These are phyloP conservation scores for Chloropsis hardwickii DNA, from an alignment of 2,113 vertebrate species.

Conservation along the genomic window DNA sequence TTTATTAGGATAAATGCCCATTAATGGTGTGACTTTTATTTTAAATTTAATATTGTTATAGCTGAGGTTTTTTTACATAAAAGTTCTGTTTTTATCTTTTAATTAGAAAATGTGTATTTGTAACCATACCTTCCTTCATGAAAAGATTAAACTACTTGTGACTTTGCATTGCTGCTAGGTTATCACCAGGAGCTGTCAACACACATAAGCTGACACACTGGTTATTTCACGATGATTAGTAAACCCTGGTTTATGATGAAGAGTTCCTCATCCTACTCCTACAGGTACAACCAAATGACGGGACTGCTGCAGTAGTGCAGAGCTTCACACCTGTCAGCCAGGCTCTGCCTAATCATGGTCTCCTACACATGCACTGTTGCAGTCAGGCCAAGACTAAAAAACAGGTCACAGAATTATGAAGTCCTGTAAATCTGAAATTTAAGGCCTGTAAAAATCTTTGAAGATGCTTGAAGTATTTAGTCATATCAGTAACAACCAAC, in stretches of 20 bases:
- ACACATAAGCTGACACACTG: background rate
- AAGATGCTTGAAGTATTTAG: background rate
- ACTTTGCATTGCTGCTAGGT: background rate
- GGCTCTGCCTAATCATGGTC: background rate
- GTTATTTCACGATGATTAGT: background rate
- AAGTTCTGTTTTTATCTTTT: background rate
- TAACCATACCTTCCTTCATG: background rate
- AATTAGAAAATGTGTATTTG: background rate
- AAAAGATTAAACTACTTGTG: background rate
- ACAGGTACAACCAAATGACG: background rate
- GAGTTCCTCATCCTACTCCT: background rate
- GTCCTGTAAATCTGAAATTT: background rate
- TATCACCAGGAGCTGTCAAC: background rate
- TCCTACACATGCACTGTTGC: accelerated
- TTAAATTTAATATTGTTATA: background rate
- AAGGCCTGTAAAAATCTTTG: background rate
- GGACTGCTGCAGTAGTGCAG: background rate
- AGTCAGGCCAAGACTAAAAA: background rate
- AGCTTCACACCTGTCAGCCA: background rate
- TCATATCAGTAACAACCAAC: background rate
- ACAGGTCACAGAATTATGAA: background rate
- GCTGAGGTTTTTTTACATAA: background rate
- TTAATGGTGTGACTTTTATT: background rate
- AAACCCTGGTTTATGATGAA: background rate
- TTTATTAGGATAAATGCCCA: background rate